A percentile compares a stretch with the other conserved stretches of the same genome.
Evolutionary conservation across 2,888 invertebrate species (phyloP).

Genomic region (Leptinotarsa haldemani): DNA sequence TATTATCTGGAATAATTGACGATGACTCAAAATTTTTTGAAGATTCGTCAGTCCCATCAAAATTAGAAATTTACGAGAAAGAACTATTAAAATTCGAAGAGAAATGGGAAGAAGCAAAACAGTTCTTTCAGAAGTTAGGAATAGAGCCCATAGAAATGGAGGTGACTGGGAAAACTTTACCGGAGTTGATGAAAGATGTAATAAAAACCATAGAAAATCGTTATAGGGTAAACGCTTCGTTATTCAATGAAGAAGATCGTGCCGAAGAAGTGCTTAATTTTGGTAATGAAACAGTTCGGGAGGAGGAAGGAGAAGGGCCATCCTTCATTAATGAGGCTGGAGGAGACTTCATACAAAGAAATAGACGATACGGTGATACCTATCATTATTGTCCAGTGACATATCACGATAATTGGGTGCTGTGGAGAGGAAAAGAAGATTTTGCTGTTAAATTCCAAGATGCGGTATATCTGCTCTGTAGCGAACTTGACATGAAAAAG

Average conservation of each 20-base stretch:
- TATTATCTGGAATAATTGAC: conserved; percentile 49
- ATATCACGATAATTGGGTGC: conserved; percentile 67
- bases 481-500: conserved; percentile 65
- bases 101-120: conserved; percentile 50
- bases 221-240: conserved; percentile 65
- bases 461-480: conserved; percentile 69
- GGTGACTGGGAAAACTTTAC: conserved; percentile 53
- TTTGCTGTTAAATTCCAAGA: conserved; percentile 68
- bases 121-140: conserved; percentile 51
- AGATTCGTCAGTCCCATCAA: conserved; percentile 2
- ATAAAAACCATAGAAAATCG: conserved; percentile 56
- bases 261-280: conserved; percentile 68
- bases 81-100: conserved; percentile 49
- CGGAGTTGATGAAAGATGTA: conserved; percentile 56
- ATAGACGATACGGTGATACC: conserved; percentile 69
- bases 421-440: conserved; percentile 74
- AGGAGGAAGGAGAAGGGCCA: conserved; percentile 60
- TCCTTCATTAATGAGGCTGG: conserved; percentile 55
- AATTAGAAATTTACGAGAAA: conserved; percentile 42
- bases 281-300: conserved; percentile 64
- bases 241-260: conserved; percentile 66
- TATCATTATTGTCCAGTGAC: conserved; percentile 73
- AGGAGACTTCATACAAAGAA: conserved; percentile 33
- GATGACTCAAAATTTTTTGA: conserved; percentile 22
- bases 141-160: conserved; percentile 52